Conservation (phyloP, 2,113 vertebrate species). For the human region GRCh38 chr21:36674501-36675000, state of each 20-base stretch:
- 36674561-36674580: not conserved
- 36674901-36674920: not conserved
- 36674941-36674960: no score
- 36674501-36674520: no score
- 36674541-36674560: not conserved
- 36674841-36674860: not conserved
- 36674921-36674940: not conserved
- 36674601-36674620: no score
- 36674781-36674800: not conserved
- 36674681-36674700: not conserved
- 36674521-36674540: not conserved
- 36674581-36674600: not conserved
- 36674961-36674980: not conserved
- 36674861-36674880: not conserved
- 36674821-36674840: not conserved
- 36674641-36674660: not conserved
- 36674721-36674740: not conserved
- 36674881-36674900: not conserved
- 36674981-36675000: not conserved
- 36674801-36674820: not conserved
- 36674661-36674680: rapidly evolving
- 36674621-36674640: not conserved
- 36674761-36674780: not conserved
- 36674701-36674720: not conserved
- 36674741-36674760: not conserved